phyloP scores from a whole-genome alignment of 1,140 invertebrate genomes.

The Halictus rubicundus region DNA sequence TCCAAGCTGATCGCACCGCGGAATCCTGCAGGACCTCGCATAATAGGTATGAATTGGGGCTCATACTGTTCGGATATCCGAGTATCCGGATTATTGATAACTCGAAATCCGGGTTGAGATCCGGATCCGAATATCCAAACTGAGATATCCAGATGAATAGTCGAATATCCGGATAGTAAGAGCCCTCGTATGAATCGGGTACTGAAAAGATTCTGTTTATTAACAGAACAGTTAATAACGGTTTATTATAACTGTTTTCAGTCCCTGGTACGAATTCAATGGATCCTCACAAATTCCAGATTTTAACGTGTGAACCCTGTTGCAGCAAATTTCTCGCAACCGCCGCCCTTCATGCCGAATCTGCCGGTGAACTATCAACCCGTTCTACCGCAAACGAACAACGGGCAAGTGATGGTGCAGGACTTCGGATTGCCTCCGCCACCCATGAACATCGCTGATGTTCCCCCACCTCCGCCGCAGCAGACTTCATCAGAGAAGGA shows the following conservation, averaged over 20 bases:
- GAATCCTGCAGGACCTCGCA: neutral
- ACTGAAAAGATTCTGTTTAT: no score
- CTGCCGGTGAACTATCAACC: slow-evolving; percentile 51
- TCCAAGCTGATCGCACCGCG: slow-evolving; percentile 21
- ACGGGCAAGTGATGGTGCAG: neutral
- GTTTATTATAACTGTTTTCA: no score
- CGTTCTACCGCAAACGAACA: slow-evolving; percentile 14
- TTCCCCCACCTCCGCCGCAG: slow-evolving; percentile 39
- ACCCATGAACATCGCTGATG: neutral
- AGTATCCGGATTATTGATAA: no score
- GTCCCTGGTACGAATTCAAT: neutral
- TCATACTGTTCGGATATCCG: no score
- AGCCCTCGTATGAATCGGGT: no score
- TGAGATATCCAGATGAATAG: no score
- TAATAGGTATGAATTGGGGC: neutral
- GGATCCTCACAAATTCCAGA: neutral
- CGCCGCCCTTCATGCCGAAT: slow-evolving; percentile 41
- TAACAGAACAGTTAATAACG: no score
- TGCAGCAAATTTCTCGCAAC: slow-evolving; percentile 19
- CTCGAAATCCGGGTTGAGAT: no score
- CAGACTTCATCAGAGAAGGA: neutral
- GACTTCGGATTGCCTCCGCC: slow-evolving; percentile 25
- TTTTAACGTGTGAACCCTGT: neutral
- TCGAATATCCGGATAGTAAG: no score
- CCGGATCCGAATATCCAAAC: no score